Conservation (phyloP, 2,113 vertebrate genomes). For the Australoheros scitulus region DNA sequence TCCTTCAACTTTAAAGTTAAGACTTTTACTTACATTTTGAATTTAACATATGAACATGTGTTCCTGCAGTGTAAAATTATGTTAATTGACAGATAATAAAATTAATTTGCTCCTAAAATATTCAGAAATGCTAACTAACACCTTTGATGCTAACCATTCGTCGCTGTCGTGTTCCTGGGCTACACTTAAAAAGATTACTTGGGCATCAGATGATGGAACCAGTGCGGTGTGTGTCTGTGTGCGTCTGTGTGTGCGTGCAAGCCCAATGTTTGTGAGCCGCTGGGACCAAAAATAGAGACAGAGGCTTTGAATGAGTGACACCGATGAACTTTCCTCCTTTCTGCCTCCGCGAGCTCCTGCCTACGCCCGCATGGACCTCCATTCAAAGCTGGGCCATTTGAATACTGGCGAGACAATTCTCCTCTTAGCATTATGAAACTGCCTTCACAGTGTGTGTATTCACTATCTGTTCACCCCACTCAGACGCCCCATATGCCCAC, state of each 20-base stretch:
- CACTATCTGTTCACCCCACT: slow-evolving; percentile 7
- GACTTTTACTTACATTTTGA: background rate
- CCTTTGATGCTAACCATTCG: background rate
- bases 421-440: slow-evolving; percentile 52
- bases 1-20: background rate
- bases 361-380: slow-evolving; percentile 55
- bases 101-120: background rate
- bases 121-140: background rate
- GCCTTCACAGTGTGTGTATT: background rate
- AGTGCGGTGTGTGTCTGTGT: background rate
- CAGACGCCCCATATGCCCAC: background rate
- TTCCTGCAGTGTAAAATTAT: background rate
- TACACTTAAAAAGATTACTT: background rate
- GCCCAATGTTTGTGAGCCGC: slow-evolving; percentile 23
- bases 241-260: slow-evolving; percentile 2
- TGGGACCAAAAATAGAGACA: slow-evolving; percentile 58
- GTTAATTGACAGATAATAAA: background rate
- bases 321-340: slow-evolving; percentile 68
- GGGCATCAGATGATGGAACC: background rate
- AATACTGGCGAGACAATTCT: slow-evolving; percentile 67
- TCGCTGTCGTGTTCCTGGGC: background rate
- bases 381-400: slow-evolving; percentile 65
- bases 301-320: slow-evolving; percentile 70
- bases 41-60: no score
- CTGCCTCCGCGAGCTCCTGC: slow-evolving; percentile 34